phyloP scores from a whole-genome alignment of 2,113 vertebrate species.

The Chiloscyllium plagiosum region DNA sequence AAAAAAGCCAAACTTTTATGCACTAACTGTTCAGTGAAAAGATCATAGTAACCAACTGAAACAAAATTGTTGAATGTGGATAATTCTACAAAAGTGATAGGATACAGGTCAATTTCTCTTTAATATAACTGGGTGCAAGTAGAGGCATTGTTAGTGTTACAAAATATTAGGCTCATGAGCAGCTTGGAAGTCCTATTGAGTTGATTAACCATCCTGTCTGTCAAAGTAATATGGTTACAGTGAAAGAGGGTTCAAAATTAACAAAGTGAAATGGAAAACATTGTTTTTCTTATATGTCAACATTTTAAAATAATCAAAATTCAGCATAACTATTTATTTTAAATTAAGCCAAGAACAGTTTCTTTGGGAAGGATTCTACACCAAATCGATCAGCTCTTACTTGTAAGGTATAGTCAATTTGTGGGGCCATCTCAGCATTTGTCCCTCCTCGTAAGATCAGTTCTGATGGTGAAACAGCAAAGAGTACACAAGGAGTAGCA shows the following conservation, averaged over 20 bases:
- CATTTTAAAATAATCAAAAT: neutral
- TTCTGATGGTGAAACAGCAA: constrained; percentile 70
- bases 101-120: neutral
- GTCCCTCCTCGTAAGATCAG: constrained; percentile 86
- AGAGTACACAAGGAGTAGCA: constrained; percentile 83
- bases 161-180: neutral
- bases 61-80: neutral
- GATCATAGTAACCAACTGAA: neutral
- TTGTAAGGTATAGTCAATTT: constrained; percentile 88
- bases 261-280: neutral
- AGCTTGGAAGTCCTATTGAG: neutral
- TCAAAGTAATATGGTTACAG: neutral
- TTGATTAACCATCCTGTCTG: neutral
- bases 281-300: no score
- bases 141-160: neutral
- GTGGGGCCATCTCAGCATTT: constrained; percentile 95
- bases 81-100: neutral
- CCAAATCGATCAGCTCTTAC: constrained; percentile 49
- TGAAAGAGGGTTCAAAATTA: neutral
- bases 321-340: neutral
- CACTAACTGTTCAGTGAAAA: neutral
- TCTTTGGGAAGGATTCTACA: neutral
- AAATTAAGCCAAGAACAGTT: neutral
- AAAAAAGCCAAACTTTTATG: neutral
- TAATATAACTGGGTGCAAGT: neutral